Evolutionary conservation across 2,888 invertebrate species (phyloP), one percentile per base, ranked within the genome.

Genomic region (Isoperla grammatica): DNA sequence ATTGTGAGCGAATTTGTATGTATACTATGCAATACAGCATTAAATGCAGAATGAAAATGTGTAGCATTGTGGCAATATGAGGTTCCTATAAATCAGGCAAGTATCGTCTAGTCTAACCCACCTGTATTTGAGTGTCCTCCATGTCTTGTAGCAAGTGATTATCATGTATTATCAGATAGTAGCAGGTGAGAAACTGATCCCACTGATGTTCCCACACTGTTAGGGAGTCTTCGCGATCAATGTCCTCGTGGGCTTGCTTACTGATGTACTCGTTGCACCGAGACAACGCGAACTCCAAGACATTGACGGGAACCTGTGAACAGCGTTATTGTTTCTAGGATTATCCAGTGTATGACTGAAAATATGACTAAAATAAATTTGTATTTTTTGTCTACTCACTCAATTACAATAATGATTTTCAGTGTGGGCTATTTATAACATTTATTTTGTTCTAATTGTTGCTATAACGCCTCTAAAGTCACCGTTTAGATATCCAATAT

Each of bases 231-330:
- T 57, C 62, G 42, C 61, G 59, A 57, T 70, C 69, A 17, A 88
- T 86, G 67, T 88, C 87, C 69, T 83, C 85, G 71, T 91, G 90
- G 20, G 84, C 82, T 64, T 84, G 84, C 67, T 81, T 81, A 5
- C 83, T 80, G n/a, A 93, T 78, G 68, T 84, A 90, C 70, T 90
- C 90, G 61, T 83, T 82, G 67, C 91, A 83, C 64, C 94, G 83
- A 65, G 81, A 82, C 59, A 90, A 79, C 1, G 95, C 92, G 68
- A 94, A 91, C 66, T 93, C 89, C 58, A 95, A 78, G 2, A 87
- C 84, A 48, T 80, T 81, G 63, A 86, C 79, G 0, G 93, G 90
- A 35, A 94, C 81, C 72, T 84, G 83, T 75, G 20, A 2, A 39
- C n/a, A 19, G 29, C 23, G 13, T 9, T 29, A 2, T 37, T 40